phyloP scores from a whole-genome alignment of 2,797 vertebrate genomes.

The Protonibea diacanthus region DNA sequence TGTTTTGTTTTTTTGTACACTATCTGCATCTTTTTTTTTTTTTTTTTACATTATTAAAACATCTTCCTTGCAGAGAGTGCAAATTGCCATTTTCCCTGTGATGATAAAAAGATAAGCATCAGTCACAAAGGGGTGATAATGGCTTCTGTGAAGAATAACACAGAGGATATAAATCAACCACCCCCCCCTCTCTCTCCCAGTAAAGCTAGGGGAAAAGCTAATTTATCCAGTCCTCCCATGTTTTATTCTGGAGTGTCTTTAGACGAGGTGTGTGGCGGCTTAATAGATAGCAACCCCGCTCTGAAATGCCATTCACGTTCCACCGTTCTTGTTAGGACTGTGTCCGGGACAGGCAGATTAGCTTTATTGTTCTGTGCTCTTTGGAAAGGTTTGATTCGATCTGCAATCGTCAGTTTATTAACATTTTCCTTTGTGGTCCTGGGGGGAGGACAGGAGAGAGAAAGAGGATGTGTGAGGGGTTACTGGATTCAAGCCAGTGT shows the following conservation, averaged over 20 bases:
- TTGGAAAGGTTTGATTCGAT: conserved; percentile 58
- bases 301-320: conserved; percentile 61
- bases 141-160: conserved; percentile 70
- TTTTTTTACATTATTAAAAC: conserved; percentile 47
- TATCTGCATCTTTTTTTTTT: conserved; percentile 36
- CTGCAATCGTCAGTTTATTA: conserved; percentile 58
- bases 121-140: conserved; percentile 66
- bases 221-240: conserved; percentile 56
- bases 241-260: conserved; percentile 55
- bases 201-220: conserved; percentile 39
- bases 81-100: conserved; percentile 57
- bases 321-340: conserved; percentile 55
- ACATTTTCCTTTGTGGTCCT: conserved; percentile 55
- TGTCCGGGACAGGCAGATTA: conserved; percentile 56
- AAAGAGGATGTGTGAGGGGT: background rate
- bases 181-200: conserved; percentile 13
- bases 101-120: conserved; percentile 68
- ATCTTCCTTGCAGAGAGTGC: conserved; percentile 8
- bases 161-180: conserved; percentile 68
- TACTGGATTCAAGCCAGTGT: conserved; percentile 38
- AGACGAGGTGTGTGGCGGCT: conserved; percentile 38
- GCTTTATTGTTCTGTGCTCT: conserved; percentile 61
- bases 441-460: background rate
- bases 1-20: conserved; percentile 44
- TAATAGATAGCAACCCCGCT: conserved; percentile 53